Conservation (phyloP, 2,797 vertebrate species). For the Phyllotis vaccarum region DNA sequence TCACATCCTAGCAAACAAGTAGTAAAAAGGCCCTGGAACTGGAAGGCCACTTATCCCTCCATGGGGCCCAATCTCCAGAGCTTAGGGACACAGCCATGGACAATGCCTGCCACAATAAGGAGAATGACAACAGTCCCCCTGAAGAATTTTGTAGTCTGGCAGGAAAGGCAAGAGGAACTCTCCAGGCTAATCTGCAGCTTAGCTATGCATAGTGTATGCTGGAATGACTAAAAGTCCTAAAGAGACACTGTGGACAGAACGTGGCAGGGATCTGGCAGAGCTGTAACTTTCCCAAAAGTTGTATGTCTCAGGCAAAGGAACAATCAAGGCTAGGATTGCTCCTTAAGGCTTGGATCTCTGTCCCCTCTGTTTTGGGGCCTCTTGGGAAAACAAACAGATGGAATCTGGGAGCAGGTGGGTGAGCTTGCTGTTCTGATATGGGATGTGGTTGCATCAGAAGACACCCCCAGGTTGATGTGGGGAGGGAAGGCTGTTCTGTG, state of each 20-base stretch:
- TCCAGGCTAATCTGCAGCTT: background rate
- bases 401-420: slow-evolving; percentile 93
- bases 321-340: accelerated
- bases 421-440: slow-evolving; percentile 93
- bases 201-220: too few relatives aligned
- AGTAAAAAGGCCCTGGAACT: too few relatives aligned
- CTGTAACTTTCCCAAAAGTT: background rate
- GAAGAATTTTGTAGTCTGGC: background rate
- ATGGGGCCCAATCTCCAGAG: background rate
- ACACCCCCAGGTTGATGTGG: background rate
- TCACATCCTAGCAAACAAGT: too few relatives aligned
- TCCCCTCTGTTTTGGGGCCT: accelerated
- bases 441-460: slow-evolving; percentile 87
- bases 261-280: background rate
- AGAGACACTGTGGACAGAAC: background rate
- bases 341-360: background rate
- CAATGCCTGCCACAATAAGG: background rate
- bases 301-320: background rate
- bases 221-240: too few relatives aligned
- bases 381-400: accelerated
- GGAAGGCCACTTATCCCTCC: background rate
- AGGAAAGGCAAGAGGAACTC: too few relatives aligned
- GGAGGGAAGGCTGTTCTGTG: background rate
- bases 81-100: background rate
- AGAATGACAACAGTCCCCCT: too few relatives aligned